Percentiles rank a stretch among this genome's conserved stretches.
phyloP scores from a whole-genome alignment of 2,113 vertebrate species.

The Ceratotherium simum region DNA sequence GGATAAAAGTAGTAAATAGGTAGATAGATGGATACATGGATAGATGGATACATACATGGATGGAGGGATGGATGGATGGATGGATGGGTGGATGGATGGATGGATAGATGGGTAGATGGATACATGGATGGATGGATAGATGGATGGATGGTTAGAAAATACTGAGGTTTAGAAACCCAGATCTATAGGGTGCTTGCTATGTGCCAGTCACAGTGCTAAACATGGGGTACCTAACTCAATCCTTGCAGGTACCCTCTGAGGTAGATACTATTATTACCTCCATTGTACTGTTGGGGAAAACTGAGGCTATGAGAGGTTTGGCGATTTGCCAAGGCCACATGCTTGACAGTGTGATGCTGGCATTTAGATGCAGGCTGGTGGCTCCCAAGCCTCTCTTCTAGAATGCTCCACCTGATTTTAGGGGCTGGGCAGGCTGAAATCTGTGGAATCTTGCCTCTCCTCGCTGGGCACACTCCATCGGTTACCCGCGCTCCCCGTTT shows the following conservation, averaged over 20 bases:
- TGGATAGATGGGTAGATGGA: not conserved
- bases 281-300: not conserved
- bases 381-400: not conserved
- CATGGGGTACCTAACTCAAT: accelerated
- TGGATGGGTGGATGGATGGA: not conserved
- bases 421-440: not conserved
- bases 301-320: not conserved
- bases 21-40: not conserved
- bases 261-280: not conserved
- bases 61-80: not conserved
- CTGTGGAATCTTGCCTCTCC: not conserved
- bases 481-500: accelerated
- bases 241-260: not conserved
- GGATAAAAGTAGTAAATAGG: not conserved
- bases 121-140: too few species aligned
- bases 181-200: not conserved
- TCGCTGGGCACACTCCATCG: accelerated
- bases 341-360: not conserved
- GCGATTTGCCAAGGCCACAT: not conserved
- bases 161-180: not conserved
- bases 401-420: not conserved
- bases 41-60: not conserved
- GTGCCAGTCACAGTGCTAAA: not conserved
- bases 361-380: accelerated
- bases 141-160: not conserved